Conservation (phyloP, 2,113 vertebrate species). For the Aspiorhynchus laticeps region DNA sequence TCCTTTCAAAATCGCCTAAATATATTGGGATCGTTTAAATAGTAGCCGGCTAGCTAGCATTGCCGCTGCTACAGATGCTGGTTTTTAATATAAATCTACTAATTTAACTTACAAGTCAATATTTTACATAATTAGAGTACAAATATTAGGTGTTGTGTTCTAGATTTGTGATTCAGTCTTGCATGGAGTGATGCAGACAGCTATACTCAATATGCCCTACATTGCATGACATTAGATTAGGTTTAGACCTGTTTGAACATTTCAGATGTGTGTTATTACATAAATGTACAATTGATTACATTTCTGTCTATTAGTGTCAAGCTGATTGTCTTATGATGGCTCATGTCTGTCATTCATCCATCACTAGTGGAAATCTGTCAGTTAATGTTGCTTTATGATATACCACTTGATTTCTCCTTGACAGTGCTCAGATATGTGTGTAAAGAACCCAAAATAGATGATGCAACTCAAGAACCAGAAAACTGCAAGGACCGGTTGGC, state of each 20-base stretch:
- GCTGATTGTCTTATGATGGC: background rate
- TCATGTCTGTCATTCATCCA: background rate
- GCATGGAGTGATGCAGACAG: background rate
- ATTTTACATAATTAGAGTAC: background rate
- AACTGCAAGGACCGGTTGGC: slow-evolving; percentile 86
- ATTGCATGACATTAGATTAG: background rate
- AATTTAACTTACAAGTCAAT: background rate
- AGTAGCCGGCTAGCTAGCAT: slow-evolving; percentile 17
- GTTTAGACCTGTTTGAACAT: background rate
- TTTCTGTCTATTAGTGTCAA: background rate
- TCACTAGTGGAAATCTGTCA: background rate
- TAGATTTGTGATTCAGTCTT: background rate
- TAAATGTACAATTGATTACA: background rate
- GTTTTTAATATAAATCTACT: background rate
- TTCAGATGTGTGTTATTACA: background rate
- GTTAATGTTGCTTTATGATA: background rate
- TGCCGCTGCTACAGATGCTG: background rate
- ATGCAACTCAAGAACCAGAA: slow-evolving; percentile 91
- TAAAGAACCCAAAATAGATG: slow-evolving; percentile 86
- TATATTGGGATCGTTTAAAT: background rate
- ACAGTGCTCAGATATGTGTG: slow-evolving; percentile 85
- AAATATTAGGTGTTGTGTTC: background rate
- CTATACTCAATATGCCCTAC: background rate
- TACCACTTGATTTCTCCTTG: slow-evolving; percentile 75
- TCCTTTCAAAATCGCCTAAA: slow-evolving; percentile 73